Evolutionary conservation across 2,888 invertebrate genomes (phyloP).

Genomic region (Mimas tiliae): DNA sequence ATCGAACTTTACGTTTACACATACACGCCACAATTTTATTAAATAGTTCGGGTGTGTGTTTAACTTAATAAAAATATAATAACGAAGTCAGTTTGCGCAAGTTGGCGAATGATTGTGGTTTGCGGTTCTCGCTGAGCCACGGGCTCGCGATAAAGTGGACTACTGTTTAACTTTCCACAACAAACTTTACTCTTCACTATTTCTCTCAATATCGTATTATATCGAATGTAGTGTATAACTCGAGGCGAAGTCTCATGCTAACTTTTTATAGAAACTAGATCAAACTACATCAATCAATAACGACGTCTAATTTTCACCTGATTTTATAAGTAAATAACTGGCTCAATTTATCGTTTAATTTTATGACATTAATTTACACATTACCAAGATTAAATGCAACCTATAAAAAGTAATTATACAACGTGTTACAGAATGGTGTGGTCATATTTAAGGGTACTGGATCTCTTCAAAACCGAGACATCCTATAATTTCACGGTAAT

Average conservation of each 20-base stretch:
- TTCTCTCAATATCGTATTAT: conserved; percentile 58
- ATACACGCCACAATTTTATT: conserved; percentile 22
- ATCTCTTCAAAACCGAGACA: too few species aligned
- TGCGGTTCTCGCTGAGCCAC: conserved; percentile 43
- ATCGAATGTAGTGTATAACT: conserved; percentile 54
- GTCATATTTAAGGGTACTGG: too few species aligned
- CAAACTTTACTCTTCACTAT: conserved; percentile 59
- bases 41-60: conserved; percentile 18
- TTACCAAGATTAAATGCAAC: too few species aligned
- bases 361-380: background rate
- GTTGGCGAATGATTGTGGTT: conserved; percentile 54
- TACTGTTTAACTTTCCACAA: conserved; percentile 59
- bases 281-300: conserved; percentile 34
- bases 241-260: conserved; percentile 46
- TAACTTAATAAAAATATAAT: conserved; percentile 30
- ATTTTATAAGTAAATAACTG: too few species aligned
- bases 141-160: conserved; percentile 52
- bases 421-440: too few species aligned
- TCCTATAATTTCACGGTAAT: too few species aligned
- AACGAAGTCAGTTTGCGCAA: conserved; percentile 46
- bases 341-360: background rate
- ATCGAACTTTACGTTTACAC: conserved; percentile 6
- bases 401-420: too few species aligned
- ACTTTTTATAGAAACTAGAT: conserved; percentile 52
- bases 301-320: too few species aligned